phyloP scores from a whole-genome alignment of 2,797 vertebrate genomes.

The Ciconia nigra region DNA sequence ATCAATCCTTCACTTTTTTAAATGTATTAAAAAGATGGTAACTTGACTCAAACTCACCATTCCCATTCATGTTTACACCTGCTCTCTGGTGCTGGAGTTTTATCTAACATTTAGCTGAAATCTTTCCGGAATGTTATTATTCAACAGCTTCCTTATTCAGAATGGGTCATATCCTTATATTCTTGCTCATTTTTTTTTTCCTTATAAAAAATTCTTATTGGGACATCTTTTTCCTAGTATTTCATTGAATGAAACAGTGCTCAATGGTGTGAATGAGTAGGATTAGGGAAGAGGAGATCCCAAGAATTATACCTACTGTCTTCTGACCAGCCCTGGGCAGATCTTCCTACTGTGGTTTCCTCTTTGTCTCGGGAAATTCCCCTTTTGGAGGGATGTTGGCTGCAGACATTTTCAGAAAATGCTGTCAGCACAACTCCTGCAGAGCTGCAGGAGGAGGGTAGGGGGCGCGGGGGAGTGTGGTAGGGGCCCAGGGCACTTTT shows the following conservation, averaged over 20 bases:
- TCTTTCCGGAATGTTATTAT: neutral
- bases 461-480: neutral
- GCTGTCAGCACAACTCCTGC: neutral
- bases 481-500: neutral
- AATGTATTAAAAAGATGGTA: neutral
- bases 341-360: neutral
- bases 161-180: neutral
- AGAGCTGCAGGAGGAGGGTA: neutral
- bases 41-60: neutral
- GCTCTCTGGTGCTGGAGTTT: neutral
- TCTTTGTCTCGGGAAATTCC: neutral
- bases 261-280: neutral
- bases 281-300: neutral
- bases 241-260: neutral
- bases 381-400: neutral
- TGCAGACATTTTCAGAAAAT: conserved; percentile 6
- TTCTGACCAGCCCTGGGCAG: neutral
- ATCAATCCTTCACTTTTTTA: neutral
- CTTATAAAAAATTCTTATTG: neutral
- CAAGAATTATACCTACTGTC: neutral
- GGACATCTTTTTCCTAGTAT: neutral
- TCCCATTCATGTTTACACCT: neutral
- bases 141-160: neutral
- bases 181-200: neutral
- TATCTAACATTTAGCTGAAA: neutral